Evolutionary conservation across 30 jellyfish, hydroid and myxozoan genomes (phyloP).

Genomic region (Hydra vulgaris): DNA sequence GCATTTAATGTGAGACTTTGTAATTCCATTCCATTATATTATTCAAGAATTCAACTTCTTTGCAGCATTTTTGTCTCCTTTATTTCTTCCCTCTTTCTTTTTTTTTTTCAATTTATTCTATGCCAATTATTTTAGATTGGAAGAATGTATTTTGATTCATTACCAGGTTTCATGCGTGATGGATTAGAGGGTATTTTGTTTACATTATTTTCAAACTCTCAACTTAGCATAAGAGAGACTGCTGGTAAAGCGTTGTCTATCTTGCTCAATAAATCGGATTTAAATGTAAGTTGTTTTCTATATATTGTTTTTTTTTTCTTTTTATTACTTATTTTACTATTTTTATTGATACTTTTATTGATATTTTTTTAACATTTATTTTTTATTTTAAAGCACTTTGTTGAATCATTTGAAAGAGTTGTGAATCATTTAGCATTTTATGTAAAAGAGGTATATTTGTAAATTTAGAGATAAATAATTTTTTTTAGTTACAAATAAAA

Average conservation of each 20-base stretch:
- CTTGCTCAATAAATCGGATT: slow-evolving; percentile 54
- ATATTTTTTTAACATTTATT: no score
- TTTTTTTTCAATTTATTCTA: no score
- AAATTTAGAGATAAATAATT: no score
- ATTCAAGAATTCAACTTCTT: no score
- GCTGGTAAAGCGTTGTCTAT: slow-evolving; percentile 64
- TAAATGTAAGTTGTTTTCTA: slow-evolving; percentile 14
- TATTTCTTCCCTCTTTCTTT: neutral
- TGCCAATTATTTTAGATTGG: slow-evolving; percentile 61
- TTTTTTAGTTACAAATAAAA: no score
- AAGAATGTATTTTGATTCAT: slow-evolving; percentile 25
- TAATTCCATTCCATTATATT: no score
- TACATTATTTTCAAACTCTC: slow-evolving; percentile 43
- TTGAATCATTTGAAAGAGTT: slow-evolving; percentile 21
- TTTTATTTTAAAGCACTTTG: neutral
- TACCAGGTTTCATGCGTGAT: slow-evolving; percentile 51
- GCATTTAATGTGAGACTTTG: no score
- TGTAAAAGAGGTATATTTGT: neutral
- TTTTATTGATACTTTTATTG: no score
- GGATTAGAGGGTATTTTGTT: slow-evolving; percentile 46
- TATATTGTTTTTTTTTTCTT: neutral
- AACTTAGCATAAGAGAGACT: slow-evolving; percentile 67
- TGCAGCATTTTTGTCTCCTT: no score
- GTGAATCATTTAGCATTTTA: neutral
- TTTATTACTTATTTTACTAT: no score